Base-by-base conservation (phyloP, 2,888 invertebrate species). In the Vesta saturnalis region DNA sequence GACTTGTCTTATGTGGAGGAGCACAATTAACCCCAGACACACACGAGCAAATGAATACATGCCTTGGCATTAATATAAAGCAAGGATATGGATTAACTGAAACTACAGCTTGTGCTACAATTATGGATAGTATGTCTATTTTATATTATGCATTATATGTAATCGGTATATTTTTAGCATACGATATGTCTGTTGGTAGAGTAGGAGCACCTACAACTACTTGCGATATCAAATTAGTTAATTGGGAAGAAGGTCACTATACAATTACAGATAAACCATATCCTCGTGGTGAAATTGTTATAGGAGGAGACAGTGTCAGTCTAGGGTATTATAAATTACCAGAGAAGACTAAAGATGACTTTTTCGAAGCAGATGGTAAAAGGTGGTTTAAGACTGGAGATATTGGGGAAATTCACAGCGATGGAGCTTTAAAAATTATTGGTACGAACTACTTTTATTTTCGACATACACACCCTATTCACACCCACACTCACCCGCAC, bases 21-120 rank as follows among this genome's bases (percentile, higher is more conserved):
- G 99, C 99, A 18, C 99, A 99, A 0, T 87, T 99, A 16, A 94
- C 96, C 4, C 92, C 96, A 0, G 97, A 98, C 82, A 98, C 98
- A 10, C 98, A 99, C 83, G 90, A 94, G 81, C 97, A 97, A 86
- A 93, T 96, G 77, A 92, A 94, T 83, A 90, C 94, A 69, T 97
- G 97, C 81, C 88, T 99, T 72, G 97, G 97, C 83, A 92, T 94
- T 70, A 92, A 92, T 70, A 91, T 99, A 49, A 90, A 94, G 67
- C 95, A 96, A 81, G 99, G 98, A 59, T 99, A 99, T 85, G 99
- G 99, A 1, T 89, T 99, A 70, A 99, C 99, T 0, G 99, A 99
- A 88, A 97, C 98, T 14, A 94, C 95, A 74, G 97, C 97, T 0
- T 95, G 95, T 79, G 97, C 97, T 60, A 91, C 93, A 69, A 93